Base-by-base conservation (phyloP, 1,140 invertebrate species). In the Tetramorium simillimum region DNA sequence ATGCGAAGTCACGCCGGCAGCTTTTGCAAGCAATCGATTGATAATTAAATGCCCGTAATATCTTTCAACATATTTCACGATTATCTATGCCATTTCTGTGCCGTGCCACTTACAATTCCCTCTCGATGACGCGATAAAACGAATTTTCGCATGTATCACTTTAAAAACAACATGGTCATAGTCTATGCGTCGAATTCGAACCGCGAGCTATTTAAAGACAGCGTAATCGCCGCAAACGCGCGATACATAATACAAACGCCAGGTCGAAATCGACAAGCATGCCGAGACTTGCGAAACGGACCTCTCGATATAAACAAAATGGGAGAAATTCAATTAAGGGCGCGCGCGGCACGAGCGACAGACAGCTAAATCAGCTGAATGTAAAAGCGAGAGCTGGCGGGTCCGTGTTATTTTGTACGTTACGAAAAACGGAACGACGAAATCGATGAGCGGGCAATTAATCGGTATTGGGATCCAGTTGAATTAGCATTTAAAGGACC, bases 401-500 rank as follows among this genome's bases (percentile, higher is more conserved):
- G 6, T n/a, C 12, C 21, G 28, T 16, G 51, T 58, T 58, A 37
- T 49, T 58, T 40, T 16, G n/a, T n/a, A 24, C 28, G 58, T 14
- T 40, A 43, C 28, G 33, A 56, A 65, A 86, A 88, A 86, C 53
- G 63, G 24, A 51, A 51, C 46, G 53, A 51, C 28, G 14, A 37
- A 33, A 78, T 73, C 75, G 21, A 43, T 60, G 49, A 88, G 40
- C 85, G 40, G 40, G 24, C 53, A 72, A 89, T 87, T 89, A 89
- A 89, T 89, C 78, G 77, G 46, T 69, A 89, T 63, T 76, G 60
- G 60, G 76, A 86, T 80, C 46, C 58, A 87, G 70, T 37, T 53
- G 60, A 87, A 90, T 76, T 90, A 90, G 81, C 89, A 91, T 90
- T 90, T 89, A 89, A 89, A 91, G 76, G 72, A 81, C 70, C 84